phyloP scores from a whole-genome alignment of 2,797 vertebrate genomes.

The Luscinia luscinia region DNA sequence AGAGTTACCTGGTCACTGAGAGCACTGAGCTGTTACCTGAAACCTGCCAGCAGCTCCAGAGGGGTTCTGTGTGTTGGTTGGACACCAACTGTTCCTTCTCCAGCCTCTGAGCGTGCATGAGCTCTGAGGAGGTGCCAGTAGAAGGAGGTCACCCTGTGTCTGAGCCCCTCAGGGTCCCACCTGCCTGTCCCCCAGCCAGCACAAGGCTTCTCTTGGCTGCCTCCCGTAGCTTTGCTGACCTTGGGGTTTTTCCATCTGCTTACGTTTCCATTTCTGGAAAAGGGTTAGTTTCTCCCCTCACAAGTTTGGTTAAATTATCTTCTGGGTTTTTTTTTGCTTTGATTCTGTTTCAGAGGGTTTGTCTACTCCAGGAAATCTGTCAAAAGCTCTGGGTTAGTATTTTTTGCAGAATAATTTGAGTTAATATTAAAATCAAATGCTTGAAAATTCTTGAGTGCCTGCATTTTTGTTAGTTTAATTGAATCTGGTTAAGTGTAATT shows the following conservation, averaged over 20 bases:
- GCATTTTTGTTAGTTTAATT: background rate
- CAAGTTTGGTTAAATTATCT: background rate
- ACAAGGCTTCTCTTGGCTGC: background rate
- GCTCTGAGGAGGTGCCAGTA: background rate
- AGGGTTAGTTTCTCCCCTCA: background rate
- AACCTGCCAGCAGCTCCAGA: rapidly evolving
- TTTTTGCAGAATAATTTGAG: background rate
- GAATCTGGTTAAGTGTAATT: background rate
- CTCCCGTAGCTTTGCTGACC: background rate
- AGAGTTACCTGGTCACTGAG: rapidly evolving
- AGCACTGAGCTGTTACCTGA: rapidly evolving
- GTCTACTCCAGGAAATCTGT: background rate
- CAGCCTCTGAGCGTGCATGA: rapidly evolving
- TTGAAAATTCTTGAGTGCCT: background rate
- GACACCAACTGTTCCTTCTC: rapidly evolving
- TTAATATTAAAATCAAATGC: background rate
- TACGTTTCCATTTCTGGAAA: slow-evolving; percentile 16
- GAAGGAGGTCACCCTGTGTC: rapidly evolving
- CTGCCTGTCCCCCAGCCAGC: background rate
- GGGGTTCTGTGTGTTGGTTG: background rate
- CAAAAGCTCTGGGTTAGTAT: background rate
- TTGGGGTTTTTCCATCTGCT: background rate
- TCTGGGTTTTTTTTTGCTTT: background rate
- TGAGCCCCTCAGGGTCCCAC: background rate
- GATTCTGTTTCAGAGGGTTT: background rate